These are phyloP conservation scores for Hemichromis elongatus DNA, from an alignment of 2,113 vertebrate genomes.

Conservation along the genomic window DNA sequence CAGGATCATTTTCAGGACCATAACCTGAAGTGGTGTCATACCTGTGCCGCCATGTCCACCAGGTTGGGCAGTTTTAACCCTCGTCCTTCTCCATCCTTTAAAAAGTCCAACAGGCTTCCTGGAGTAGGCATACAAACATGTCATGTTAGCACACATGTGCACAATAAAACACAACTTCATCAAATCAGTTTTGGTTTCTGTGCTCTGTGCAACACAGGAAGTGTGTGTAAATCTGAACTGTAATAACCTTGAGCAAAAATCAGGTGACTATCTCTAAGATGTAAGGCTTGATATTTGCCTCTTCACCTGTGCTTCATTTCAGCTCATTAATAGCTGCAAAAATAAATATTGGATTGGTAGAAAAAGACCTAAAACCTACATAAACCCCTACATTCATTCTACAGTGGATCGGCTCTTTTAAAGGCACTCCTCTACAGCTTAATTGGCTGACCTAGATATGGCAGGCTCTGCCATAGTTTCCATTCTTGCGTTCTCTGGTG, in stretches of 20 bases:
- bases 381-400: neutral
- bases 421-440: neutral
- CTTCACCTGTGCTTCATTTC: neutral
- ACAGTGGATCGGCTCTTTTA: neutral
- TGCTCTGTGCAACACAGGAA: neutral
- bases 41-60: conserved; percentile 98
- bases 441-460: neutral
- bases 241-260: neutral
- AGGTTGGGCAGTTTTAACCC: conserved; percentile 90
- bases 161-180: neutral
- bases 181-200: neutral
- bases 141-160: neutral
- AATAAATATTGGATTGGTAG: neutral
- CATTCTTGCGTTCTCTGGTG: neutral
- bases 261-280: neutral
- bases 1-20: neutral
- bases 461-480: neutral
- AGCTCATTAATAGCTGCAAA: neutral
- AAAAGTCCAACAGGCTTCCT: conserved; percentile 96
- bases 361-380: neutral
- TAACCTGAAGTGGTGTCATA: conserved; percentile 27
- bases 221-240: neutral
- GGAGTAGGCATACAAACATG: conserved; percentile 3
- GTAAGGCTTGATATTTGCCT: neutral
- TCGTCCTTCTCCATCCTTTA: conserved; percentile 89